Evolutionary conservation across 2,113 vertebrate genomes (phyloP).

Genomic region (Thermophis baileyi): DNA sequence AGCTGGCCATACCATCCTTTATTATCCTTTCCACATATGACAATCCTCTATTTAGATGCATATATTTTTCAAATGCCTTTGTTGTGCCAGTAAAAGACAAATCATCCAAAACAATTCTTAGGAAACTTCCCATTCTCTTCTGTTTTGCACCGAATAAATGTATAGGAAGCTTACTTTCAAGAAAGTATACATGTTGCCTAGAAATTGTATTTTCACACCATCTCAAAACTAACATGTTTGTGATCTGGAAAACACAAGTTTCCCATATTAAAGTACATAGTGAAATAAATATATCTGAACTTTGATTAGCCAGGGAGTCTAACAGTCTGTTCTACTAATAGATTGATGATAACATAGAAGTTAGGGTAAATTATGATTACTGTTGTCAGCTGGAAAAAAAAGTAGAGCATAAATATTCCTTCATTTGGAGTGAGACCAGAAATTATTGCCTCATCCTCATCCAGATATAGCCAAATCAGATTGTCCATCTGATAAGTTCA

Average conservation of each 20-base stretch:
- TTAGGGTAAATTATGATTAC: background rate
- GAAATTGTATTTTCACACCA: background rate
- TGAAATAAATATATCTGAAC: background rate
- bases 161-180: background rate
- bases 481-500: background rate
- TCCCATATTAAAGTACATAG: background rate
- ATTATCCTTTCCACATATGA: background rate
- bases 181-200: background rate
- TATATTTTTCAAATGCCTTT: background rate
- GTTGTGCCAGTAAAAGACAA: background rate
- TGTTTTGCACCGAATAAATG: background rate
- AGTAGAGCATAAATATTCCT: background rate
- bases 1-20: background rate
- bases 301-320: background rate
- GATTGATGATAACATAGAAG: background rate
- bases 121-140: background rate
- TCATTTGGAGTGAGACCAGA: background rate
- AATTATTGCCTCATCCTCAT: background rate
- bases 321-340: background rate
- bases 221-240: background rate
- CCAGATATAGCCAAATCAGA: background rate
- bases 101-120: background rate
- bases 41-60: background rate
- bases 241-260: background rate
- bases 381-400: background rate